Evolutionary conservation across 2,888 invertebrate genomes (phyloP).

Genomic region (Acrobasis repandana): DNA sequence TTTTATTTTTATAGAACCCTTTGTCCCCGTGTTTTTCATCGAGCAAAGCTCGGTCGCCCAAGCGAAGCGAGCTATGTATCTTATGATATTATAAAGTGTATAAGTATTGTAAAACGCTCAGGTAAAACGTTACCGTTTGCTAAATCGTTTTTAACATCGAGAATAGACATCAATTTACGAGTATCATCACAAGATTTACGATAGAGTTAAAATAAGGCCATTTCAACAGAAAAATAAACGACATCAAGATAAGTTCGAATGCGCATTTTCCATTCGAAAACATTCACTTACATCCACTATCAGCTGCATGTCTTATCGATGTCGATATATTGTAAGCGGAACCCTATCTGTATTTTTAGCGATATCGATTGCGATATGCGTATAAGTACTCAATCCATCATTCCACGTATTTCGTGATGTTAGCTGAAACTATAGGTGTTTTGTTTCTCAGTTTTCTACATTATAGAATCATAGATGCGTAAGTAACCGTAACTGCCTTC

Average conservation of each 20-base stretch:
- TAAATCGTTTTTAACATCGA: too few species aligned
- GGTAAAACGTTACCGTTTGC: too few species aligned
- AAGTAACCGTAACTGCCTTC: too few species aligned
- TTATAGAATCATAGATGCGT: not conserved
- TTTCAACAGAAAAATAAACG: not conserved
- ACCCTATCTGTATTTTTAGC: constrained; percentile 12
- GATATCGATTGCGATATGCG: constrained; percentile 16
- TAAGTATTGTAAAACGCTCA: too few species aligned
- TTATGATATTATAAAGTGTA: too few species aligned
- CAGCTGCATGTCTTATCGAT: constrained; percentile 14
- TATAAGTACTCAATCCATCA: constrained; percentile 7
- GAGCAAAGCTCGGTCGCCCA: too few species aligned
- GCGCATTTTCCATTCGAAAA: constrained; percentile 3
- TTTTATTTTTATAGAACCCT: too few species aligned
- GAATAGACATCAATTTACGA: too few species aligned
- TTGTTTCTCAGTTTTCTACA: not conserved
- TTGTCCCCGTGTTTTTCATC: too few species aligned
- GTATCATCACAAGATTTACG: too few species aligned
- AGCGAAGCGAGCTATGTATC: too few species aligned
- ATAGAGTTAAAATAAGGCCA: not conserved
- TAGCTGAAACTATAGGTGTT: not conserved
- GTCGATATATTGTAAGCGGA: not conserved
- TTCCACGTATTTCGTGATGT: constrained; percentile 6
- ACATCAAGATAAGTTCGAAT: not conserved
- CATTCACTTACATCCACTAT: constrained; percentile 12